phyloP scores from a whole-genome alignment of 1,140 invertebrate species.

The Glomeris maerens region DNA sequence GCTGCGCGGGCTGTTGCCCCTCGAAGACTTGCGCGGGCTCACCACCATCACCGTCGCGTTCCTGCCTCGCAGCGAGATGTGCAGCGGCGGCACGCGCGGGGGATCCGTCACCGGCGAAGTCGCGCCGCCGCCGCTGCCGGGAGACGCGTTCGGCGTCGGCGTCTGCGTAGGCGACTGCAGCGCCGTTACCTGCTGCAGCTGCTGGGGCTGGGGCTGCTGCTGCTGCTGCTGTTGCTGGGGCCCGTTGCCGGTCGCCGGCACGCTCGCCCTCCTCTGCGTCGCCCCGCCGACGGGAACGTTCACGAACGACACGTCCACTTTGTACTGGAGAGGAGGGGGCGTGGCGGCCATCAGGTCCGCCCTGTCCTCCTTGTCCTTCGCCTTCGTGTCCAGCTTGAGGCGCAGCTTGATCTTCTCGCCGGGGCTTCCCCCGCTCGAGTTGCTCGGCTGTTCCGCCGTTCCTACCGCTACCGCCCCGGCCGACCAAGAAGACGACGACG shows the following conservation, averaged over 20 bases:
- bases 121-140: background rate
- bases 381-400: conserved; percentile 50
- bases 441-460: background rate
- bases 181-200: background rate
- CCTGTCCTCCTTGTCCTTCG: conserved; percentile 14
- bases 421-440: conserved; percentile 29
- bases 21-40: conserved; percentile 21
- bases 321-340: conserved; percentile 46
- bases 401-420: conserved; percentile 69
- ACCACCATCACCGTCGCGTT: conserved; percentile 80
- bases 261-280: conserved; percentile 8
- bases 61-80: conserved; percentile 68
- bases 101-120: conserved; percentile 3
- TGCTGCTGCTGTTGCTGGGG: no score
- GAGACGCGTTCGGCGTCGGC: background rate
- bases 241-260: conserved; percentile 29
- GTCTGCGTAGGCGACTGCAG: background rate
- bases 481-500: conserved; percentile 6
- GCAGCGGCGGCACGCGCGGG: conserved; percentile 62
- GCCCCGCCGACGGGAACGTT: conserved; percentile 14
- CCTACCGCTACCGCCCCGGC: background rate
- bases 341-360: background rate
- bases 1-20: conserved; percentile 14
- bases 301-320: conserved; percentile 60
- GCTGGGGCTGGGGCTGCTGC: no score